These are phyloP conservation scores for Halesus radiatus DNA, from an alignment of 1,140 invertebrate species.

Conservation along the genomic window DNA sequence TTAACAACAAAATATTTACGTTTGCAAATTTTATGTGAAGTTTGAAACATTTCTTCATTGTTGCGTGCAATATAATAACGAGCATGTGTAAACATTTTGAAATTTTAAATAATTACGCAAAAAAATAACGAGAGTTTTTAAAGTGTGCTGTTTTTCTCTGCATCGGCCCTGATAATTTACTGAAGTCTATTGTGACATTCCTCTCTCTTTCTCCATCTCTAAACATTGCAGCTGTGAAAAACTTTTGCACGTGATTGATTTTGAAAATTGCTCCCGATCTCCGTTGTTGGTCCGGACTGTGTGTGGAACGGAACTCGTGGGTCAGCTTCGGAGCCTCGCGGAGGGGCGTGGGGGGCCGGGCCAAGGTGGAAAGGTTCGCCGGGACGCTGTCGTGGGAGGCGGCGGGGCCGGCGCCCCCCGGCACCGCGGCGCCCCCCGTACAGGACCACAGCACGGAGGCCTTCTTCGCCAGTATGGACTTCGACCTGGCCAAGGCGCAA, in stretches of 20 bases:
- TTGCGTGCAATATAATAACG: too few relatives aligned
- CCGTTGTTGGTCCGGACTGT: background rate
- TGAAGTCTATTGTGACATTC: too few relatives aligned
- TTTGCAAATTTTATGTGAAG: background rate
- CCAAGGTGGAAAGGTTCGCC: slow-evolving; percentile 20
- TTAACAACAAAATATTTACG: background rate
- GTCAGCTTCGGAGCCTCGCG: background rate
- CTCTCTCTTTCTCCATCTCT: too few relatives aligned
- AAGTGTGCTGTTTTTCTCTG: too few relatives aligned
- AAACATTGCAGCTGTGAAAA: too few relatives aligned
- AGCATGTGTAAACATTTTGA: too few relatives aligned
- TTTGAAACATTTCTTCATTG: background rate
- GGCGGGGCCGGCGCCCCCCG: slow-evolving; percentile 8
- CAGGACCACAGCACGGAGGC: slow-evolving; percentile 20
- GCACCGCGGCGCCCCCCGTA: background rate
- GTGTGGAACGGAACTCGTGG: background rate
- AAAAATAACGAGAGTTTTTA: too few relatives aligned
- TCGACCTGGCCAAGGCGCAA: slow-evolving; percentile 42
- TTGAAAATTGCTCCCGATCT: background rate
- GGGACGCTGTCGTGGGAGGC: slow-evolving; percentile 29
- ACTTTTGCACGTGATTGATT: too few relatives aligned
- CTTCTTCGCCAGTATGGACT: slow-evolving; percentile 48
- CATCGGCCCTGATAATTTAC: too few relatives aligned
- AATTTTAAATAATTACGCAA: too few relatives aligned
- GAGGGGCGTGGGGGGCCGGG: background rate